Percentiles rank a stretch among this genome's conserved stretches.
Conservation (phyloP, 2,113 vertebrate species). For the Trogon surrucura region DNA sequence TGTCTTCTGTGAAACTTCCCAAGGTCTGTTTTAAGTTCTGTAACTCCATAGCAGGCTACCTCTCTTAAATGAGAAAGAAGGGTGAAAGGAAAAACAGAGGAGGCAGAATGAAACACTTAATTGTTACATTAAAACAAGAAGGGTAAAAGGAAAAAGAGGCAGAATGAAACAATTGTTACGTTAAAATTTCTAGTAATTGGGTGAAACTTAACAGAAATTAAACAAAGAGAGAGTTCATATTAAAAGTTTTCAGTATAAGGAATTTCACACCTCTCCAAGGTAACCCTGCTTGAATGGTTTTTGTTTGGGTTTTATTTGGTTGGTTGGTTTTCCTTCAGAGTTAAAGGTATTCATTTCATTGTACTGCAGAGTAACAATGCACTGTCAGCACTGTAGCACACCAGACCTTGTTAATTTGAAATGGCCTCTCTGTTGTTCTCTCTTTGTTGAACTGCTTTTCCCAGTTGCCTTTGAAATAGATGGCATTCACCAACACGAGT, state of each 20-base stretch:
- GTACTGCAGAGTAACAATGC: not conserved
- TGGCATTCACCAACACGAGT: constrained; percentile 90
- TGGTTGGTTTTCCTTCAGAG: not conserved
- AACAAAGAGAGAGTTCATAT: not conserved
- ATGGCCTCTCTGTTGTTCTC: constrained; percentile 79
- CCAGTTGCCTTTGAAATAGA: constrained; percentile 97
- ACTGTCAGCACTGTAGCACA: not conserved
- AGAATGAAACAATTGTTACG: not conserved
- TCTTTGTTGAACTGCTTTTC: constrained; percentile 74
- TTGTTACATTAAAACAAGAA: not conserved
- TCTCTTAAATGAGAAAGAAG: not conserved
- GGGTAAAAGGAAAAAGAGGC: not conserved
- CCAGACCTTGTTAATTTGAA: constrained; percentile 82
- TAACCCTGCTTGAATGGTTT: not conserved
- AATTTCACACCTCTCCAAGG: not conserved
- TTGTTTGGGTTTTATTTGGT: no score
- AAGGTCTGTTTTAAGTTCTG: not conserved
- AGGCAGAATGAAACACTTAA: not conserved
- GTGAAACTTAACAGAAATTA: not conserved
- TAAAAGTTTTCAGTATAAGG: not conserved
- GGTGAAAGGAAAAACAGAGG: not conserved
- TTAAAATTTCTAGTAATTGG: not conserved
- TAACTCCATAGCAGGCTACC: not conserved
- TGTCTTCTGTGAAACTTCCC: not conserved
- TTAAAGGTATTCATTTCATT: not conserved